A percentile compares a stretch with the other conserved stretches of the same genome.
Conservation (phyloP, 2,113 vertebrate genomes). For the Myotis davidii region DNA sequence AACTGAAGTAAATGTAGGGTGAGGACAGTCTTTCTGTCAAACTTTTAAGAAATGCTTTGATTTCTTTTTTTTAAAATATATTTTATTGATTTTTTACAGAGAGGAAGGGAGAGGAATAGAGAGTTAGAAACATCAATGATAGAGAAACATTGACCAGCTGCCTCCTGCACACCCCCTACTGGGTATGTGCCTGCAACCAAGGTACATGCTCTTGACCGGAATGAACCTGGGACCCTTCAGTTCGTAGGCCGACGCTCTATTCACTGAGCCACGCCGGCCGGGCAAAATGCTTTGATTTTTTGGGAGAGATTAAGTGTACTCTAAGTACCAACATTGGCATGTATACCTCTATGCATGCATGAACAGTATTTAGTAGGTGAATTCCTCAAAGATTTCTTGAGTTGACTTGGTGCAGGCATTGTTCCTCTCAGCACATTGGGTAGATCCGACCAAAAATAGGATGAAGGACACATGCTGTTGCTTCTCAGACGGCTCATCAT, state of each 20-base stretch:
- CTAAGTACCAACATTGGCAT: neutral
- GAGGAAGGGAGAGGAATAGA: too few relatives aligned
- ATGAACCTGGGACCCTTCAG: too few relatives aligned
- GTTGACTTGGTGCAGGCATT: neutral
- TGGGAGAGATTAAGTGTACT: neutral
- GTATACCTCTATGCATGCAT: fast-evolving
- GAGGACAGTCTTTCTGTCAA: neutral
- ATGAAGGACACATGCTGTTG: neutral
- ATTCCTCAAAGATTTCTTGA: neutral
- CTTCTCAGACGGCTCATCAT: neutral
- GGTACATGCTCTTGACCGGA: too few relatives aligned
- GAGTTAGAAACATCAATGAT: too few relatives aligned
- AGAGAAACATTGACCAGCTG: too few relatives aligned
- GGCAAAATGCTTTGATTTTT: neutral
- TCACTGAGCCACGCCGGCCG: too few relatives aligned
- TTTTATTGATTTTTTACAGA: too few relatives aligned
- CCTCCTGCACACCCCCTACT: too few relatives aligned
- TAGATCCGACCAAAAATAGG: neutral
- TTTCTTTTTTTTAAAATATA: too few relatives aligned
- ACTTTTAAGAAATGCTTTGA: neutral
- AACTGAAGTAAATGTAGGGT: neutral
- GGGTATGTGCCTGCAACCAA: too few relatives aligned
- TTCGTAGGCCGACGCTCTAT: too few relatives aligned
- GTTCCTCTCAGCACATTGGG: neutral
- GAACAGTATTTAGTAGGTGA: neutral